Base-by-base conservation (phyloP, 37 sponge, comb jelly and placozoan genomes). In the Eunapius fragilis region DNA sequence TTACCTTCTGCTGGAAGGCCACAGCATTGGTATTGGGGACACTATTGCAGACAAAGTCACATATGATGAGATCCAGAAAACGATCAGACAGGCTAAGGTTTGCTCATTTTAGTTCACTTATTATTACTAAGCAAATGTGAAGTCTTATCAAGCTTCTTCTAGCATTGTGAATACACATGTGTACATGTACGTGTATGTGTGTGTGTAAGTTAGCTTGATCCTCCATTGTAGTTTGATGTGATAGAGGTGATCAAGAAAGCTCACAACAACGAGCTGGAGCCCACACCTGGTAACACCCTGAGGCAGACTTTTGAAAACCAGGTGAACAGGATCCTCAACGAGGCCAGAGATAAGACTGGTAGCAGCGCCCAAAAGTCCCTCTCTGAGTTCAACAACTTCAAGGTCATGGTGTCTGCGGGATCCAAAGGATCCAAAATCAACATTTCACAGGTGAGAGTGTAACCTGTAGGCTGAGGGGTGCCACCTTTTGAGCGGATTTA, bases 351-450 rank as follows among this genome's bases (percentile, higher is more conserved):
- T 89, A 95, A 97, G 91, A 99, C 99, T 12, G 99, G 99, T 22
- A 81, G 94, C 80, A 89, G 93, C 47, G 99, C 99, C 0, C 99
- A 95, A 89, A 85, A 87, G 85, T 92, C 93, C 87, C 81, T 99
- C 73, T 95, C 96, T 14, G 93, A 97, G 68, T 99, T 97, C 89
- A 99, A 99, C 93, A 96, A 97, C 91, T 97, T 99, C 95, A 99
- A 99, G 84, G 93, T 93, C 75, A 99, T 99, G 99, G 98, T 97
- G 31, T 89, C 95, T 25, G 98, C 99, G 26, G 99, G 99, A 9
- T 97, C 99, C 71, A 99, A 99, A 82, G 99, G 99, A 0, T 99
- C 99, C 74, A 95, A 97, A 79, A 99, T 99, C 84, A 99, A 99
- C 92, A 97, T 99, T 72, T 99, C 99, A 14, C 99, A 99, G 98